Evolutionary conservation across 1,140 invertebrate genomes (phyloP), one percentile per base, ranked within the genome.

Genomic region (Stegodyphus mimosarum): DNA sequence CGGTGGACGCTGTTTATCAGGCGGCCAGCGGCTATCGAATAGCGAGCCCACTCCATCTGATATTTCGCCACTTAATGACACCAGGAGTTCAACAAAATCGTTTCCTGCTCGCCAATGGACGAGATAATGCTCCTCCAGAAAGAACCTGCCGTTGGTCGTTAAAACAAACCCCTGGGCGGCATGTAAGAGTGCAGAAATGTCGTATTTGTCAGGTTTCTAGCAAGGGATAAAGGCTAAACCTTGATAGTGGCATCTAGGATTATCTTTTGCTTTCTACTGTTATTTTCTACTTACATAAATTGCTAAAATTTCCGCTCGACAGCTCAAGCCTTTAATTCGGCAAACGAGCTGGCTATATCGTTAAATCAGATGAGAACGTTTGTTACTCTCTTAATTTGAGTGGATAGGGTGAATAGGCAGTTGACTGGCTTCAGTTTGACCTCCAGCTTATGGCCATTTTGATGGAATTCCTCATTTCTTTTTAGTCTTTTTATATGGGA

Each of bases 311-410:
- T 81, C 78, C 78, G 78, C 67, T 70, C 52, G 33, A 13, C 48
- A 48, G 48, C 33, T 50, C 49, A 18, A 69, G 50, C 67, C 77
- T 79, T 79, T 79, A 79, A 79, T 79, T 79, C 67, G 50, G 18
- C 49, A 17, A 60, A 75, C 33, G 73, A 75, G 75, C 48, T 77
- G 60, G 17, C 64, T 52, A 70, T 79, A 72, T 72, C 78, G 70
- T 81, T 81, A 81, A 72, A 64, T 60, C 48, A 72, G 55, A 81
- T 81, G 69, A 69, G 67, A 33, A 33, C 48, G 63, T 72, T 72
- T n/a, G 69, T 81, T 81, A 53, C 78, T 72, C 55, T 72, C 78
- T 81, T 81, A 81, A 81, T 81, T 81, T 81, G 78, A 81, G 78
- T 81, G 60, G 75, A 77, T 77, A 66, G 64, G 64, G 63, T 67